phyloP scores from a whole-genome alignment of 2,888 invertebrate species.

The Cecidostiba fungosa region DNA sequence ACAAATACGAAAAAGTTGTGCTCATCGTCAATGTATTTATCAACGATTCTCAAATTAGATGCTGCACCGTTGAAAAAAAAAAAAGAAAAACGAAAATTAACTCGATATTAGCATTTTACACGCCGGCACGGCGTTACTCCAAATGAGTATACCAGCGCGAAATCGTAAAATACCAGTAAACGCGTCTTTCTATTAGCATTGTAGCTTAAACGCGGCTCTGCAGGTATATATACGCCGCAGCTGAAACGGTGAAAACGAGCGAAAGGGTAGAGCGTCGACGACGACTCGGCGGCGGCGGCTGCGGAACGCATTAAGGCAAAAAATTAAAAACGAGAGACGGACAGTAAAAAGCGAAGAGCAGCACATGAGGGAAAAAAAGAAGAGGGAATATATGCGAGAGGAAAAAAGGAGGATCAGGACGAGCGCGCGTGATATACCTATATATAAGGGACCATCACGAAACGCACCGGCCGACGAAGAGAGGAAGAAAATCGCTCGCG shows the following conservation, averaged over 20 bases:
- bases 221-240: too few relatives aligned
- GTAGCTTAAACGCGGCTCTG: constrained; percentile 27
- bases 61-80: neutral
- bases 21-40: neutral
- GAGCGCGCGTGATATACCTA: neutral
- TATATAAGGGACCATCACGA: constrained; percentile 19
- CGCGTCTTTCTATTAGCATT: constrained; percentile 52
- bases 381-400: constrained; percentile 2
- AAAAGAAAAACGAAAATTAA: neutral
- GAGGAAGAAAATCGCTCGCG: constrained; percentile 58
- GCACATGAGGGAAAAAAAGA: neutral
- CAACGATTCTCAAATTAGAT: neutral
- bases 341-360: constrained; percentile 8
- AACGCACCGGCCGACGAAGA: constrained; percentile 34
- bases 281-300: neutral
- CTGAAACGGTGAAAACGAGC: constrained; percentile 33
- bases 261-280: neutral
- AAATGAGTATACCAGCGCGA: neutral
- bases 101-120: constrained; percentile 22
- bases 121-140: neutral
- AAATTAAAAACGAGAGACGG: constrained; percentile 51
- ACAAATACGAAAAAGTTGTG: too few relatives aligned
- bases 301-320: constrained; percentile 44
- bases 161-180: constrained; percentile 46
- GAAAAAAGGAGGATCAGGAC: constrained; percentile 31